Percentiles rank a stretch among this genome's conserved stretches.
Evolutionary conservation across 2,888 invertebrate genomes (phyloP).

Genomic region (Merodon equestris): DNA sequence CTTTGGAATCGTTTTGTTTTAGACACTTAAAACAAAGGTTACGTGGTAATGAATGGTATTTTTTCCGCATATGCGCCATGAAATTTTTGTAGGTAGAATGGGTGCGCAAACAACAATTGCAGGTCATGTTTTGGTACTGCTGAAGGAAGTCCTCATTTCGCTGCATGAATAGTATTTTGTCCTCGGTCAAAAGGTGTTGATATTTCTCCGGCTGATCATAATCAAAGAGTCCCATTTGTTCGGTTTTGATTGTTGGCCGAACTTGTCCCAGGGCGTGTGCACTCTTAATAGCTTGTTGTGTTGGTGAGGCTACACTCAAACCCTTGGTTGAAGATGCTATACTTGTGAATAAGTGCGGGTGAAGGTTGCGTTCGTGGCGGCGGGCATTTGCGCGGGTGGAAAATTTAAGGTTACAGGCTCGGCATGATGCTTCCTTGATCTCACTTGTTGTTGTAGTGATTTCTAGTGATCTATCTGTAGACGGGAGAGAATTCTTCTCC

Average conservation of each 20-base stretch:
- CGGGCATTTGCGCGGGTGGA: slow-evolving; percentile 79
- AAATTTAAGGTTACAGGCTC: slow-evolving; percentile 78
- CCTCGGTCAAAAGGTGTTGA: slow-evolving; percentile 75
- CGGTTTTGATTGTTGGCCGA: slow-evolving; percentile 52
- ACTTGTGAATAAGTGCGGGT: slow-evolving; percentile 75
- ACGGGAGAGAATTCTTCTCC: slow-evolving; percentile 23
- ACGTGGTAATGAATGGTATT: slow-evolving; percentile 76
- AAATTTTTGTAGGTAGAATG: slow-evolving; percentile 78
- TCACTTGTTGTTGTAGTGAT: slow-evolving; percentile 72
- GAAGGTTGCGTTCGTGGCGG: slow-evolving; percentile 78
- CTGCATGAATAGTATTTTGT: slow-evolving; percentile 77
- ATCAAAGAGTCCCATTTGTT: slow-evolving; percentile 74
- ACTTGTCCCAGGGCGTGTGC: slow-evolving; percentile 7
- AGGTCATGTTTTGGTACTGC: slow-evolving; percentile 78
- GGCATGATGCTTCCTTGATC: slow-evolving; percentile 76
- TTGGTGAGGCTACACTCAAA: slow-evolving; percentile 72
- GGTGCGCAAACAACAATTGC: slow-evolving; percentile 77
- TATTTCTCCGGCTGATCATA: slow-evolving; percentile 78
- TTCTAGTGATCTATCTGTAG: slow-evolving; percentile 63
- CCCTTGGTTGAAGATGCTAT: slow-evolving; percentile 73
- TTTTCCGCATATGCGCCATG: slow-evolving; percentile 79
- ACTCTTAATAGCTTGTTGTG: slow-evolving; percentile 29
- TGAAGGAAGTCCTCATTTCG: slow-evolving; percentile 77
- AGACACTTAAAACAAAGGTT: slow-evolving; percentile 79
- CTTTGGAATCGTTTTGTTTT: slow-evolving; percentile 78